Percentiles rank a stretch among this genome's conserved stretches.
Evolutionary conservation across 2,113 vertebrate genomes (phyloP).

Genomic region (Lophotis ruficrista): DNA sequence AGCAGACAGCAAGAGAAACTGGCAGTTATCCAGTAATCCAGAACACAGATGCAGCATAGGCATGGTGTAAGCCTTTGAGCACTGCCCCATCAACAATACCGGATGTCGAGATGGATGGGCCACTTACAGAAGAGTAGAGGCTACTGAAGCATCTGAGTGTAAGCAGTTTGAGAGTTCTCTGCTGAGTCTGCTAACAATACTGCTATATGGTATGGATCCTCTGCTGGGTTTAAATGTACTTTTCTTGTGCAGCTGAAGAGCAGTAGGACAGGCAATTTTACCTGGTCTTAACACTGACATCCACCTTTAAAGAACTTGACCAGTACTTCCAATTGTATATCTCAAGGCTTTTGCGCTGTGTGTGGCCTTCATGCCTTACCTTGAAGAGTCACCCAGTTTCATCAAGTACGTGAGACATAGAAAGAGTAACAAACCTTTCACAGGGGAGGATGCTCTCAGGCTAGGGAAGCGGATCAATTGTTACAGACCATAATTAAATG

Average conservation of each 20-base stretch:
- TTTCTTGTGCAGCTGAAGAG: not conserved
- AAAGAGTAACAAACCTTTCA: not conserved
- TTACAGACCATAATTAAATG: not conserved
- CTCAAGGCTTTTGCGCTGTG: not conserved
- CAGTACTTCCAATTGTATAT: not conserved
- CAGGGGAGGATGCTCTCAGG: not conserved
- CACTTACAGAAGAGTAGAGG: not conserved
- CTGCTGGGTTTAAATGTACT: not conserved
- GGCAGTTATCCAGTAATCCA: not conserved
- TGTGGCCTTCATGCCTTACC: not conserved
- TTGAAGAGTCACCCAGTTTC: not conserved
- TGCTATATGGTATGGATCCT: accelerated
- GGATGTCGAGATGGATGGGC: accelerated
- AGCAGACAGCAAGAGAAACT: not conserved
- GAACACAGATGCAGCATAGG: not conserved
- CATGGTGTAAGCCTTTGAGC: not conserved
- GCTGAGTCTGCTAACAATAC: not conserved
- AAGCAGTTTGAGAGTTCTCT: not conserved
- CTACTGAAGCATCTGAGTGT: not conserved
- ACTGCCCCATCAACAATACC: not conserved
- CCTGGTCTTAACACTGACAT: not conserved
- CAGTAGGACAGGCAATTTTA: not conserved
- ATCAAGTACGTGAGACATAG: accelerated
- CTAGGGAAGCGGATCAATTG: not conserved
- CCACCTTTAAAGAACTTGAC: not conserved